phyloP scores from a whole-genome alignment of 2,888 invertebrate species.

The Strigamia maritima region DNA sequence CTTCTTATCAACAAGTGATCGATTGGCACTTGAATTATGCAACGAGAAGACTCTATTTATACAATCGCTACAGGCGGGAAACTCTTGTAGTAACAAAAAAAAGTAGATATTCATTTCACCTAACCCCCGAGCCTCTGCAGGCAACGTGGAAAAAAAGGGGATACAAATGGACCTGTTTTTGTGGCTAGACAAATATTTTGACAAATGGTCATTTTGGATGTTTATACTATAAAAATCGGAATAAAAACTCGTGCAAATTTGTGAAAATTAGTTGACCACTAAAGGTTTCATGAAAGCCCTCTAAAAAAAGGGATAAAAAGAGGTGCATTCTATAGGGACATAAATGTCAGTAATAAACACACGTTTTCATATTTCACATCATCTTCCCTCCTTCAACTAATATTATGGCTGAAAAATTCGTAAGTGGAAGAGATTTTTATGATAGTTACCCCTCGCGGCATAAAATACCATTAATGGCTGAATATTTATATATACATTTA shows the following conservation, averaged over 20 bases:
- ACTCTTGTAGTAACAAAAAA: background rate
- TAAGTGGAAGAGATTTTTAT: background rate
- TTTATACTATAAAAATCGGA: background rate
- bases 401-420: background rate
- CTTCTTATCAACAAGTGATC: conserved; percentile 8
- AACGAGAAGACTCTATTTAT: background rate
- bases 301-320: background rate
- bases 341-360: conserved; percentile 15
- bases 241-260: background rate
- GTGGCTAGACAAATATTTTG: background rate
- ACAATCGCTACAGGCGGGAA: background rate
- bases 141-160: background rate
- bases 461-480: conserved; percentile 10
- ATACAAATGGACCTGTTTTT: background rate
- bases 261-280: background rate
- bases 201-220: background rate
- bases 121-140: background rate
- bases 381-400: conserved; percentile 3
- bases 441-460: conserved; percentile 7
- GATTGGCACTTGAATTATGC: background rate
- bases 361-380: conserved; percentile 5
- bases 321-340: background rate
- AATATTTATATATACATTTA: background rate
- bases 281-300: background rate
- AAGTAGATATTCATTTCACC: conserved; percentile 4